Evolutionary conservation across 2,888 invertebrate species (phyloP), one percentile per base, ranked within the genome.

Genomic region (Coecobrya sp.): DNA sequence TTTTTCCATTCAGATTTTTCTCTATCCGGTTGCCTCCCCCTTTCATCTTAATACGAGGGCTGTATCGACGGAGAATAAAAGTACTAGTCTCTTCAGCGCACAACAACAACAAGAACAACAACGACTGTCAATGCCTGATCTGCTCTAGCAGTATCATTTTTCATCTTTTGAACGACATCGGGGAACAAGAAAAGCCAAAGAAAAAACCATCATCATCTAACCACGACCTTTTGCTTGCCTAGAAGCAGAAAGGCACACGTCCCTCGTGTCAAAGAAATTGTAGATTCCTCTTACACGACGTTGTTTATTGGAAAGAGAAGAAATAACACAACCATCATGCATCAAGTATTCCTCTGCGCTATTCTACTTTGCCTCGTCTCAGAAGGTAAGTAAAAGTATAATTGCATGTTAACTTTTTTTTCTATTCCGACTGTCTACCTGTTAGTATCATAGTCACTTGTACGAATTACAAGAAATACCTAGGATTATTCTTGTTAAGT

Each of bases 361-460:
- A 76, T 93, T 13, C 85, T 94, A 22, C 91, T 94, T 76, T 93
- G 93, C 89, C 92, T 94, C 88, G 93, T 93, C 88, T 93, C 93
- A 36, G 93, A 94, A 94, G 94, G 93, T 94, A 93, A 94, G 82
- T 16, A 16, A 5, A 70, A 36, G 19, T n/a, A 36, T 36, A 36
- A 30, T 30, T 49, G 22, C 16, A 10, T 49, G 25, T 16, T 19
- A 45, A 8, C 1, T 1, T 27, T 7, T 42, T 45, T 42, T 49
- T 45, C 11, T 73, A 19, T 73, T 70, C 10, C 1, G 49, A 7
- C 76, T 25, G 22, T 25, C 76, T 25, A 49, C 52, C 52, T 79
- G 5, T 76, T 49, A 4, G 8, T n/a, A 19, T 76, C 25, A 22
- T 49, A 16, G 13, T 49, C 19, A 76, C 0, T 30, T 68, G 0